Conservation (phyloP, 2,113 vertebrate species). For the Camelus bactrianus region DNA sequence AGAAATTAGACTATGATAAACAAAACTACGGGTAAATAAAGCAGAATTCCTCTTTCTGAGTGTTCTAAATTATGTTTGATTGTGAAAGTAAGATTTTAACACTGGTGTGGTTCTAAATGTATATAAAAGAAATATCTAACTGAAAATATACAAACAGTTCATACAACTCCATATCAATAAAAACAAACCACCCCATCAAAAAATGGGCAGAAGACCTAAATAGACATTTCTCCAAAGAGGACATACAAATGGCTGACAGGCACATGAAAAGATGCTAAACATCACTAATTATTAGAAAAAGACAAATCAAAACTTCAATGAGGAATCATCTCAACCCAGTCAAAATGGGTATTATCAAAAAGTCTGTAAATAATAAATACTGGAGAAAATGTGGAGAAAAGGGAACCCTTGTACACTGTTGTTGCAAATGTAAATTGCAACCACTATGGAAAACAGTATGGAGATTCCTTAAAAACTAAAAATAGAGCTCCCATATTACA, state of each 20-base stretch:
- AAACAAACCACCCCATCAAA: neutral
- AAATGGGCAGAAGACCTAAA: neutral
- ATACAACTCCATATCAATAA: neutral
- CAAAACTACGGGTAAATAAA: neutral
- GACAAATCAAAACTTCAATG: neutral
- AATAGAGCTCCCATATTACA: neutral
- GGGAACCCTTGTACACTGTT: neutral
- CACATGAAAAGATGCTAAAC: neutral
- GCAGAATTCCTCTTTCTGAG: neutral
- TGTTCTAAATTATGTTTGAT: neutral
- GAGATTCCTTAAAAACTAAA: neutral
- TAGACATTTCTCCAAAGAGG: neutral
- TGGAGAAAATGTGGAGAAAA: neutral
- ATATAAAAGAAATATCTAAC: neutral
- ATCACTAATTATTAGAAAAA: neutral
- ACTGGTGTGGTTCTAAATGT: neutral
- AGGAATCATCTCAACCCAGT: neutral
- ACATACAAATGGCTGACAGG: neutral
- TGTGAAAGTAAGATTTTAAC: neutral
- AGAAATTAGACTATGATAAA: neutral
- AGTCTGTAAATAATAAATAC: neutral
- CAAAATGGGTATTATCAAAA: neutral
- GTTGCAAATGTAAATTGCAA: neutral
- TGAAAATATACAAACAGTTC: neutral
- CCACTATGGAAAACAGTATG: neutral